A percentile compares a stretch with the other conserved stretches of the same genome.
Evolutionary conservation across 2,113 vertebrate species (phyloP).

Genomic region (Pelmatolapia mariae): DNA sequence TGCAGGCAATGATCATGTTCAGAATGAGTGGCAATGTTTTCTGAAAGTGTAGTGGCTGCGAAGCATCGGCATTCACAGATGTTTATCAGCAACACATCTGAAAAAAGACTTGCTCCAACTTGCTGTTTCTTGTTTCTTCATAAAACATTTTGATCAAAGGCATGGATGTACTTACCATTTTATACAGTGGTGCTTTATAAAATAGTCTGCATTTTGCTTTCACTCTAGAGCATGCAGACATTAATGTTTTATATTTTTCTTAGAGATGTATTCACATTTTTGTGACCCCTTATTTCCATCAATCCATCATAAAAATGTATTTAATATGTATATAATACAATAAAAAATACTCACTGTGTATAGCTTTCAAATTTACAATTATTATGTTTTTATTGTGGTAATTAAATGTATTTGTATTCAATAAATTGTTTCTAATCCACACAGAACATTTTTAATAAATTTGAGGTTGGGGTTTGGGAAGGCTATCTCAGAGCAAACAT

Average conservation of each 20-base stretch:
- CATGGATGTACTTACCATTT: background rate
- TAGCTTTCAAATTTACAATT: background rate
- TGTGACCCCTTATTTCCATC: background rate
- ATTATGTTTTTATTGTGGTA: background rate
- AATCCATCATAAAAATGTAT: background rate
- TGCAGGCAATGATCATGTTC: background rate
- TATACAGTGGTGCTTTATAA: background rate
- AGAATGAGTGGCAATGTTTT: background rate
- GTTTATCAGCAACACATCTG: background rate
- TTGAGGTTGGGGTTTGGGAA: background rate
- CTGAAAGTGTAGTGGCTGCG: background rate
- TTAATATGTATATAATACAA: background rate
- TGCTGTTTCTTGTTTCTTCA: background rate
- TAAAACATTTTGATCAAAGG: background rate
- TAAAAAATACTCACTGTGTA: background rate
- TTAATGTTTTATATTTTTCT: background rate
- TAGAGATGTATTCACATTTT: background rate
- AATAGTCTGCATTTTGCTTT: background rate
- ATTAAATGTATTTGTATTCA: background rate
- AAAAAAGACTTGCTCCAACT: background rate
- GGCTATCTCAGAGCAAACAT: background rate
- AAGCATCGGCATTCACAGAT: background rate
- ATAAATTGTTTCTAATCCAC: background rate
- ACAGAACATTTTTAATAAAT: background rate
- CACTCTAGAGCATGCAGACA: background rate